A percentile compares a stretch with the other conserved stretches of the same genome.
Evolutionary conservation across 2,113 vertebrate species (phyloP).

Genomic region (Aptenodytes patagonicus): DNA sequence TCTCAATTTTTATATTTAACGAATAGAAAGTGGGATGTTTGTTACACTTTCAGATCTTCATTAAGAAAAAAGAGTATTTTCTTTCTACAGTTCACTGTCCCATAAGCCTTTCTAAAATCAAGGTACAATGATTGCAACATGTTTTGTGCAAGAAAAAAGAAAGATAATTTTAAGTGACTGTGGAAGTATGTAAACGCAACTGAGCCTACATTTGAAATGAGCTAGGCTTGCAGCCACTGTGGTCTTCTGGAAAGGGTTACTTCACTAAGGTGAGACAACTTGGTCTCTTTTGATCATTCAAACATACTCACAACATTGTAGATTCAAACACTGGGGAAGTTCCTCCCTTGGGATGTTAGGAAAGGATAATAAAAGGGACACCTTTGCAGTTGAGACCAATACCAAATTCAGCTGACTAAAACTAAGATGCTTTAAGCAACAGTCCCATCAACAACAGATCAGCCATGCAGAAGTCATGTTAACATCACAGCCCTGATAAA

Average conservation of each 20-base stretch:
- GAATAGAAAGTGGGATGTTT: background rate
- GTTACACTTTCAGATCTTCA: background rate
- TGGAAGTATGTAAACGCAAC: background rate
- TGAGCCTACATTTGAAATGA: background rate
- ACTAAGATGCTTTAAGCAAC: background rate
- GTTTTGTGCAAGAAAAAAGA: background rate
- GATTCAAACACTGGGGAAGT: background rate
- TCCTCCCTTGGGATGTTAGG: background rate
- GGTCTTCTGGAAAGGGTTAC: background rate
- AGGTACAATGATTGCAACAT: background rate
- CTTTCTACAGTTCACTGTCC: background rate
- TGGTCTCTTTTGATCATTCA: background rate
- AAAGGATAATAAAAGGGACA: background rate
- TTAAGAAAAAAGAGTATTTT: background rate
- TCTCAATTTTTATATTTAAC: background rate
- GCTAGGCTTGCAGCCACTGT: background rate
- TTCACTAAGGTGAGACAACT: background rate
- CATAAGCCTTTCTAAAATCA: background rate
- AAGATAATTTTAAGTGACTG: background rate
- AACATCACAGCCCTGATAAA: background rate
- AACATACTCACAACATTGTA: background rate
- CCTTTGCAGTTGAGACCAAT: background rate
- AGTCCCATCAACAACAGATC: background rate
- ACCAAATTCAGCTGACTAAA: background rate
- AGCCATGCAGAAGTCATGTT: background rate